phyloP scores from a whole-genome alignment of 1,140 invertebrate genomes.

The Eriocheir sinensis region DNA sequence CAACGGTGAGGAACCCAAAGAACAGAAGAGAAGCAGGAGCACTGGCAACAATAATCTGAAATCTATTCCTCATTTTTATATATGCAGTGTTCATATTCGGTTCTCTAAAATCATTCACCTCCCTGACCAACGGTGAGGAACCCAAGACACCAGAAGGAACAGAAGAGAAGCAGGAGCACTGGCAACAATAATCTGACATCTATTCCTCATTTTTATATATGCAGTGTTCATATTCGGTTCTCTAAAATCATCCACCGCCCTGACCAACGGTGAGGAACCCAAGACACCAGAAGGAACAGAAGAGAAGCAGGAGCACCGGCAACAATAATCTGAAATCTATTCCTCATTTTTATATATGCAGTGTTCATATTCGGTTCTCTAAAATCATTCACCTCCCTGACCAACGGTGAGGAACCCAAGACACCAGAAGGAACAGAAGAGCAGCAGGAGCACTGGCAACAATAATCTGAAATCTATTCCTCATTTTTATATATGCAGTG shows the following conservation, averaged over 20 bases:
- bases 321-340: neutral
- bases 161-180: neutral
- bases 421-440: too few species aligned
- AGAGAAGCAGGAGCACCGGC: neutral
- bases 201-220: too few species aligned
- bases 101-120: neutral
- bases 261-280: neutral
- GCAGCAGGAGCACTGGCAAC: neutral
- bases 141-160: too few species aligned
- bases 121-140: neutral
- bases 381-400: neutral
- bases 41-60: neutral
- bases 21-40: neutral
- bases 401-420: neutral
- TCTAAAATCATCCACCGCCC: neutral
- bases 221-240: slow-evolving; percentile 11
- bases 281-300: too few species aligned
- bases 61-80: too few species aligned
- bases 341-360: too few species aligned
- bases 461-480: neutral
- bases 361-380: slow-evolving; percentile 1
- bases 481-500: too few species aligned
- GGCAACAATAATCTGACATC: neutral
- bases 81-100: too few species aligned
- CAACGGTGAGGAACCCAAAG: neutral